Percentiles rank a stretch among this genome's conserved stretches.
Conservation (phyloP, 2,797 vertebrate species). For the Syncerus caffer region DNA sequence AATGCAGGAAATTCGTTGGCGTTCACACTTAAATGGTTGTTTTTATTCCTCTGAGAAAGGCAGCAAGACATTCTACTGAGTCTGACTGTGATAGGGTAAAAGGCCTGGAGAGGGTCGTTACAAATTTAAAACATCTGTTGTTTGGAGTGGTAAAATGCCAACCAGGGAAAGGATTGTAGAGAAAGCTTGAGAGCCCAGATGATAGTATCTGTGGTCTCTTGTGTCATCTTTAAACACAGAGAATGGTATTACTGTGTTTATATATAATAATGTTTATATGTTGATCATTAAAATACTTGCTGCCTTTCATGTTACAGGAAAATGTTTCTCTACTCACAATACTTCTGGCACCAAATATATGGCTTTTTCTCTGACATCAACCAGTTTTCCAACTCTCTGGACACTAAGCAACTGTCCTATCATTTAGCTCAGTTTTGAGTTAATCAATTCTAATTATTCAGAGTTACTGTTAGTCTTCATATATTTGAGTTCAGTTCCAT, state of each 20-base stretch:
- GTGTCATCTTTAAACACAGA: conserved; percentile 1
- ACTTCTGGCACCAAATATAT: not conserved
- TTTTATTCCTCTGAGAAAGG: not conserved
- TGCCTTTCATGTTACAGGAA: not conserved
- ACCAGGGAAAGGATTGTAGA: not conserved
- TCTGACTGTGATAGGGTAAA: not conserved
- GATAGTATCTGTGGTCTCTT: not conserved
- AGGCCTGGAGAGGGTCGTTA: not conserved
- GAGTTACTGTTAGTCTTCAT: not conserved
- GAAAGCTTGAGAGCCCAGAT: not conserved
- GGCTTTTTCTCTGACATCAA: not conserved
- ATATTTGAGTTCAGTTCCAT: not conserved
- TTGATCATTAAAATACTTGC: conserved; percentile 20
- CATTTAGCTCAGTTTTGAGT: not conserved
- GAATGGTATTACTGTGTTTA: not conserved
- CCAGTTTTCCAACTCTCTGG: not conserved
- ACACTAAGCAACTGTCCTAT: not conserved
- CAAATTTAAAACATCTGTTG: not conserved
- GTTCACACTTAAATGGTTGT: not conserved
- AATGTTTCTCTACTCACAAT: not conserved
- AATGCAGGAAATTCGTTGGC: not conserved
- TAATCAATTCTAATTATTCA: not conserved
- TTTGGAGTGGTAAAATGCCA: not conserved
- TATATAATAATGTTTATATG: not conserved
- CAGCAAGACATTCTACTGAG: not conserved